Evolutionary conservation across 2,797 vertebrate species (phyloP).

Genomic region (Sebastes steindachneri): DNA sequence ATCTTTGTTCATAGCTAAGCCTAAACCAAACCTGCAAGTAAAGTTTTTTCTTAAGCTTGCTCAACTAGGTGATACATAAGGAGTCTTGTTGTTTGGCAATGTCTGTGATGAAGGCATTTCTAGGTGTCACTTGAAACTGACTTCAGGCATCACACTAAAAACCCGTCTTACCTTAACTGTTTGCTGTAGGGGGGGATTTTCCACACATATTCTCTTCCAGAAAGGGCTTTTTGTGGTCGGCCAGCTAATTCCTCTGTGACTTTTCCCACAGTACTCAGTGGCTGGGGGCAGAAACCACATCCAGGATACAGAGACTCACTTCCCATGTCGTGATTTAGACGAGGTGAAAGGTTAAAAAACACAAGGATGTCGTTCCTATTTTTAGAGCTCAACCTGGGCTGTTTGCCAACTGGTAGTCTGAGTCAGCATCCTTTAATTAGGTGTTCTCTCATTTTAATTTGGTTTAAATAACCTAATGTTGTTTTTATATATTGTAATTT

Average conservation of each 20-base stretch:
- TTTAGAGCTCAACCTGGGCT: neutral
- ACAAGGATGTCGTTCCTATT: constrained; percentile 23
- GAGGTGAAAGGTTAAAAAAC: constrained; percentile 47
- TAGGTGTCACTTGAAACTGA: neutral
- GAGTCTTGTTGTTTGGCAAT: neutral
- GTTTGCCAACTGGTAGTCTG: neutral
- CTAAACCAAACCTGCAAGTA: neutral
- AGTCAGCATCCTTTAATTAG: neutral
- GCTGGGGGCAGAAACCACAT: constrained; percentile 40
- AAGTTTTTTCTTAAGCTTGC: neutral
- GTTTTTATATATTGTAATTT: neutral
- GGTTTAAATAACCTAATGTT: neutral
- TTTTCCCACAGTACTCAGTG: constrained; percentile 37
- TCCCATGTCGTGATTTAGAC: constrained; percentile 27
- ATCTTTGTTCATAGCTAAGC: neutral
- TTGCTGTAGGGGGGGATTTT: neutral
- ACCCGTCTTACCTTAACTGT: neutral
- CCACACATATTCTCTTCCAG: neutral
- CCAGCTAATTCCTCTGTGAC: constrained; percentile 20
- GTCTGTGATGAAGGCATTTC: neutral
- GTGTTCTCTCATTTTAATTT: neutral
- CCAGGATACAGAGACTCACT: constrained; percentile 41
- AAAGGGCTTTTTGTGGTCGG: neutral
- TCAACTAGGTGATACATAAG: neutral
- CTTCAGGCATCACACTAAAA: neutral